Base-by-base conservation (phyloP, 2,888 invertebrate species). In the Epinotia demarniana region DNA sequence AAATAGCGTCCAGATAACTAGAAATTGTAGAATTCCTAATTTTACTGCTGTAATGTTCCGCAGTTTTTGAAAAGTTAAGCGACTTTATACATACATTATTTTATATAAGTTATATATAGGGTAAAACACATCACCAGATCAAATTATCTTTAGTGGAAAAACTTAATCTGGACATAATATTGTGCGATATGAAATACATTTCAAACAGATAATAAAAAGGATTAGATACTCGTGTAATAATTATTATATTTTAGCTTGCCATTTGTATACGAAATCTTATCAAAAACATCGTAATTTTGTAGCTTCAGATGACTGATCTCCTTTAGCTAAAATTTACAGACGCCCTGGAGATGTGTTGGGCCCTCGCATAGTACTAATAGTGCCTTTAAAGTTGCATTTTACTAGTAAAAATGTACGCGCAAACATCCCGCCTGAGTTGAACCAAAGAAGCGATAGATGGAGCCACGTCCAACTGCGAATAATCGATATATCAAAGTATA, bases 381-480 rank as follows among this genome's bases (percentile, higher is more conserved):
- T 75, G 75, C 75, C 75, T 75, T 70, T 75, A 71, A 57, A 58
- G 46, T 12, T 64, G 12, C 64, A 57, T 67, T 78, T 77, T 69
- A 53, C 60, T 72, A 64, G 61, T 61, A 2, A 73, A 2, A 73
- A 67, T 66, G 76, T 63, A 66, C 82, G 87, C 86, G 87, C 88
- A 89, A 86, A 86, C 87, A 82, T 79, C 80, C 83, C 84, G 83
- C 80, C 84, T 83, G 82, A 72, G 70, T 78, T 76, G 84, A 84
- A 90, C 90, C 90, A 90, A 90, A 90, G 90, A 89, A 78, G 78
- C 82, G 74, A 72, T 62, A 60, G 64, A 39, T 19, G 71, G 43
- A 13, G 46, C 61, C 61, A 57, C 33, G n/a, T n/a, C 23, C 53
- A 62, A 67, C 71, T 75, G 57, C 27, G 55, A 19, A 16, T 23